A percentile compares a stretch with the other conserved stretches of the same genome.
phyloP scores from a whole-genome alignment of 1,140 invertebrate species.

The Leptoteleia sp. region DNA sequence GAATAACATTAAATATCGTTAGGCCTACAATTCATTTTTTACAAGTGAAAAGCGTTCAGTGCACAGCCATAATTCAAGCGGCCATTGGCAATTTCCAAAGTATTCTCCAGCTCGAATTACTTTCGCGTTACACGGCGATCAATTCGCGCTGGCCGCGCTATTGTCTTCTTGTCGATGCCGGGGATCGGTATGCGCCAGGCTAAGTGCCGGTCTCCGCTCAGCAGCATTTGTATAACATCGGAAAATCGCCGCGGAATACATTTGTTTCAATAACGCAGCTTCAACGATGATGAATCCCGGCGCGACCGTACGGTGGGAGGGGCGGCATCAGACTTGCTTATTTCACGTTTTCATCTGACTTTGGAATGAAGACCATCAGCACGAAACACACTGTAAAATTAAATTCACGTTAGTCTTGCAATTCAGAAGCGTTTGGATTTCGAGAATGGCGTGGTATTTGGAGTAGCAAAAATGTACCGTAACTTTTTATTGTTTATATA shows the following conservation, averaged over 20 bases:
- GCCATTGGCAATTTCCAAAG: conserved; percentile 51
- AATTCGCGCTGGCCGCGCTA: conserved; percentile 50
- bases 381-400: conserved; percentile 69
- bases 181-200: conserved; percentile 39
- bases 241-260: conserved; percentile 41
- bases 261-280: conserved; percentile 42
- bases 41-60: conserved; percentile 25
- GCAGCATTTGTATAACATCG: conserved; percentile 47
- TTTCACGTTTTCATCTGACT: conserved; percentile 59
- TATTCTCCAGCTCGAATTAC: conserved; percentile 48
- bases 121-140: conserved; percentile 51
- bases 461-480: conserved; percentile 17
- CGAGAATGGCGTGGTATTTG: conserved; percentile 10
- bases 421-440: conserved; percentile 10
- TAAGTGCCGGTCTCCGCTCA: conserved; percentile 32
- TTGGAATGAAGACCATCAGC: conserved; percentile 69
- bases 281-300: conserved; percentile 21
- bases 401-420: conserved; percentile 4
- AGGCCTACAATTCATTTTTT: conserved; percentile 48
- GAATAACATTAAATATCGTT: too few relatives aligned
- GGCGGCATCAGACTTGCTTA: conserved; percentile 20
- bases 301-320: conserved; percentile 3
- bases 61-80: conserved; percentile 48
- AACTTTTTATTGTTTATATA: conserved; percentile 22
- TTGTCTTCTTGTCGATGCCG: conserved; percentile 53